phyloP scores from a whole-genome alignment of 2,888 invertebrate species.

The Netelia melanura region DNA sequence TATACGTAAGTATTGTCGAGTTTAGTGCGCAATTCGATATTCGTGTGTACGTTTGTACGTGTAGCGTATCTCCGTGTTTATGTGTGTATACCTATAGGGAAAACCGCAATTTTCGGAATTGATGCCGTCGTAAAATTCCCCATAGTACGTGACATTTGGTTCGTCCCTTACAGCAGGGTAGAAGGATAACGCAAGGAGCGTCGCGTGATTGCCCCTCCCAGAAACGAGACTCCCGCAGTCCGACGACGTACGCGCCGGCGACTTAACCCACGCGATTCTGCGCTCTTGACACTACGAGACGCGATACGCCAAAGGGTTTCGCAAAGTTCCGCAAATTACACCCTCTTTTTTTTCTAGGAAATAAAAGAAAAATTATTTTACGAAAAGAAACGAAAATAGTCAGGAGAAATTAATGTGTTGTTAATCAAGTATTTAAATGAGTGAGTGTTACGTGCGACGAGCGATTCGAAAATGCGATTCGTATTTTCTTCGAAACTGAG shows the following conservation, averaged over 20 bases:
- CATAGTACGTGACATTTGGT: slow-evolving; percentile 74
- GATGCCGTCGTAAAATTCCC: slow-evolving; percentile 74
- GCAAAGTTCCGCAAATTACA: neutral
- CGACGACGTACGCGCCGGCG: neutral
- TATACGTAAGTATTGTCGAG: slow-evolving; percentile 47
- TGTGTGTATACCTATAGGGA: neutral
- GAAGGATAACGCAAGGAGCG: slow-evolving; percentile 74
- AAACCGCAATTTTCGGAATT: slow-evolving; percentile 73
- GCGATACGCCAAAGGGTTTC: slow-evolving; percentile 13
- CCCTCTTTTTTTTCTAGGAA: neutral
- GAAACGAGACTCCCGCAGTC: slow-evolving; percentile 41
- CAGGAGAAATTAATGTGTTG: no score
- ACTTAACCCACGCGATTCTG: slow-evolving; percentile 52
- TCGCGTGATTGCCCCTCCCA: slow-evolving; percentile 75
- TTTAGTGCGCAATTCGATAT: slow-evolving; percentile 11
- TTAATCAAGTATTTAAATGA: no score
- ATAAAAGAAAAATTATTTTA: neutral
- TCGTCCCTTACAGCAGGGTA: slow-evolving; percentile 71
- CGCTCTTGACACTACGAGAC: slow-evolving; percentile 50
- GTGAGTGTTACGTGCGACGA: no score
- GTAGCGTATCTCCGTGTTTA: neutral
- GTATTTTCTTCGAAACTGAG: no score
- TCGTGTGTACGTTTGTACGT: neutral
- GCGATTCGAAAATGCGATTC: no score
- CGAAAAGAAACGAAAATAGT: no score